Evolutionary conservation across 1,140 invertebrate species (phyloP).

Genomic region (Acromyrmex echinatior): DNA sequence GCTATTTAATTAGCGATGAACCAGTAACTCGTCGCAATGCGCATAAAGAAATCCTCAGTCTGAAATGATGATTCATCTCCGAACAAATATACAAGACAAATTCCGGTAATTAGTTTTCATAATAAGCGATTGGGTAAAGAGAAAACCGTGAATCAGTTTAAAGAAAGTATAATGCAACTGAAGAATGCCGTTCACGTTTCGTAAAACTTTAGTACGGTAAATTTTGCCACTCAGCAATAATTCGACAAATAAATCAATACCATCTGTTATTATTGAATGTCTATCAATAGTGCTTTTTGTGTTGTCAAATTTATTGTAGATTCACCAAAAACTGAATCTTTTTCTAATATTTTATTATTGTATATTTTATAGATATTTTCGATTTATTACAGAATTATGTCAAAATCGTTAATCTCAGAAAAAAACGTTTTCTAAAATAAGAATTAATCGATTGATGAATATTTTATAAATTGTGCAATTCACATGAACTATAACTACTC

Average conservation of each 20-base stretch:
- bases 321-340: constrained; percentile 14
- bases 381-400: background rate
- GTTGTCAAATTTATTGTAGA: background rate
- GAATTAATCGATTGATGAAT: background rate
- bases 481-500: background rate
- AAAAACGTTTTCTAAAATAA: background rate
- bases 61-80: constrained; percentile 20
- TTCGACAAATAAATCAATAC: constrained; percentile 19
- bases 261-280: background rate
- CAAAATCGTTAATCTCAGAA: background rate
- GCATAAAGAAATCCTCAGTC: constrained; percentile 12
- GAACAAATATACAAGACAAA: constrained; percentile 43
- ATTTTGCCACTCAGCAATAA: constrained; percentile 15
- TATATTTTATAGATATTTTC: background rate
- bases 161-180: background rate
- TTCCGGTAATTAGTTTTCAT: constrained; percentile 69
- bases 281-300: background rate
- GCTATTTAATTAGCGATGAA: constrained; percentile 69
- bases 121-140: constrained; percentile 20
- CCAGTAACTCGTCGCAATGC: constrained; percentile 17
- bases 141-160: background rate
- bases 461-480: background rate
- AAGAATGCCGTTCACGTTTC: constrained; percentile 2
- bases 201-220: constrained; percentile 30
- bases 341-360: background rate